These are phyloP conservation scores for Philonicus albiceps DNA, from an alignment of 2,888 invertebrate species.

Conservation along the genomic window DNA sequence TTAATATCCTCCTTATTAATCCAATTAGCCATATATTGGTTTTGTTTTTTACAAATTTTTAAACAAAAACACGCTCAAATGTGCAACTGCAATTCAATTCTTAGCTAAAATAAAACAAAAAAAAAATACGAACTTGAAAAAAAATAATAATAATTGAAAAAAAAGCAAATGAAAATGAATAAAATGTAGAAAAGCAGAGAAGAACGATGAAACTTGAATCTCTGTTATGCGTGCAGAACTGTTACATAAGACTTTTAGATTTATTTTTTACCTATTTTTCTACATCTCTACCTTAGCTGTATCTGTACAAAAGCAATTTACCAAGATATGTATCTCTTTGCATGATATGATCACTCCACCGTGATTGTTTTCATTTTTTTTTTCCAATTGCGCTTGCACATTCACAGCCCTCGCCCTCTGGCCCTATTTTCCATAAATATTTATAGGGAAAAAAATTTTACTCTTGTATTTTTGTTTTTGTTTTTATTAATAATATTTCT, in stretches of 20 bases:
- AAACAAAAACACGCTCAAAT: slow-evolving; percentile 46
- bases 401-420: slow-evolving; percentile 41
- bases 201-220: slow-evolving; percentile 7
- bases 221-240: slow-evolving; percentile 26
- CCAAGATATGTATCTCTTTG: slow-evolving; percentile 33
- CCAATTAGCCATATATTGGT: not conserved
- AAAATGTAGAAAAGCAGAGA: not conserved
- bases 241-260: slow-evolving; percentile 22
- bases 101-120: not conserved
- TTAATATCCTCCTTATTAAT: not conserved
- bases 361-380: slow-evolving; percentile 31
- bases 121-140: not conserved
- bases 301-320: slow-evolving; percentile 36
- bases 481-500: not conserved
- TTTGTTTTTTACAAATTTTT: not conserved
- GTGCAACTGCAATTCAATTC: slow-evolving; percentile 51
- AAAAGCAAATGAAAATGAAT: not conserved
- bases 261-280: slow-evolving; percentile 33
- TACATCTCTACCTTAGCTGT: slow-evolving; percentile 35
- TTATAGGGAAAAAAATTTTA: not conserved
- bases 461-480: not conserved
- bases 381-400: slow-evolving; percentile 52
- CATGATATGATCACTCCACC: slow-evolving; percentile 24
- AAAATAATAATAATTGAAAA: not conserved
- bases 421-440: not conserved